phyloP scores from a whole-genome alignment of 2,888 invertebrate genomes.

The Caenorhabditis sulstoni region DNA sequence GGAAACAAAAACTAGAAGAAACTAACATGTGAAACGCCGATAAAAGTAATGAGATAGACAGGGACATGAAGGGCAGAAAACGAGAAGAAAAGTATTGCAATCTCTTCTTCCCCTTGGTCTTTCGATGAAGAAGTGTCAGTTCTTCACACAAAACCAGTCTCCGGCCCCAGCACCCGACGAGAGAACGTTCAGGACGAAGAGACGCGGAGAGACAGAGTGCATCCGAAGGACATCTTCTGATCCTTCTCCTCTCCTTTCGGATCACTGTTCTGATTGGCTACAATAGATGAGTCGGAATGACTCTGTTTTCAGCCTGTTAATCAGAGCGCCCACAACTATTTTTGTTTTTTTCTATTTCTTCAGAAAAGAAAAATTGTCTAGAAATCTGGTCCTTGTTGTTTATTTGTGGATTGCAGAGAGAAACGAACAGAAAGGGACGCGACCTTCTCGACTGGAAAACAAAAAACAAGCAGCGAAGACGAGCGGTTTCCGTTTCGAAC shows the following conservation, averaged over 20 bases:
- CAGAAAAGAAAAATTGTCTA: too few relatives aligned
- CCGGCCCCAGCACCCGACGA: not conserved
- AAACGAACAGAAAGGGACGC: not conserved
- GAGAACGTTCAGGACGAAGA: not conserved
- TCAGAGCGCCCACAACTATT: not conserved
- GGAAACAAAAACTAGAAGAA: constrained; percentile 9
- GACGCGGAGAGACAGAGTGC: constrained; percentile 21
- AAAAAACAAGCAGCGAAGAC: constrained; percentile 8
- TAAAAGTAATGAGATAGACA: constrained; percentile 34
- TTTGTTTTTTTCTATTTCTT: not conserved
- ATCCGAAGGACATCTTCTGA: constrained; percentile 31
- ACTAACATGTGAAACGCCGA: constrained; percentile 39
- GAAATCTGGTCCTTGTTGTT: constrained; percentile 13
- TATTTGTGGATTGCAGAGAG: constrained; percentile 22
- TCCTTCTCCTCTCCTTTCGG: not conserved
- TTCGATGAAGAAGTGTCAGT: constrained; percentile 27
- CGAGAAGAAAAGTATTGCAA: constrained; percentile 31
- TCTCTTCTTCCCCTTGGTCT: constrained; percentile 13
- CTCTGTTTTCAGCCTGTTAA: not conserved
- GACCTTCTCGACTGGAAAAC: not conserved
- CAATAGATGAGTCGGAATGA: too few relatives aligned
- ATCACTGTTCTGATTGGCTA: too few relatives aligned
- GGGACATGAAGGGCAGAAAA: constrained; percentile 16
- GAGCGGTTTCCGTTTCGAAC: not conserved
- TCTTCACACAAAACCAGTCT: constrained; percentile 42